These are phyloP conservation scores for Synanthedon vespiformis DNA, from an alignment of 2,888 invertebrate species.

Conservation along the genomic window DNA sequence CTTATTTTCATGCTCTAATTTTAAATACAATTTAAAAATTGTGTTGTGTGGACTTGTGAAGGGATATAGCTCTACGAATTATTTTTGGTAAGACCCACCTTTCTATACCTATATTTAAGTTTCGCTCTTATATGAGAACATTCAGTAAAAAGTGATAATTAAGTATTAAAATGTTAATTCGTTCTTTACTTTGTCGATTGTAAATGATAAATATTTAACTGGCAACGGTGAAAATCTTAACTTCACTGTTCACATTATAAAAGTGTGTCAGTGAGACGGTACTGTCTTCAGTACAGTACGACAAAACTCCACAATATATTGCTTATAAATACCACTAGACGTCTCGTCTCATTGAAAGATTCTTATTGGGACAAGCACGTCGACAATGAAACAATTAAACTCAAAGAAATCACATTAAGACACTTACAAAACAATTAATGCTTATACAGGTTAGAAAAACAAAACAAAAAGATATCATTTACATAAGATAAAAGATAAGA, in stretches of 20 bases:
- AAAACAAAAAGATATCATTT: conserved; percentile 9
- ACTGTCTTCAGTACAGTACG: conserved; percentile 5
- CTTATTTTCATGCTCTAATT: conserved; percentile 52
- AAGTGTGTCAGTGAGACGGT: conserved; percentile 39
- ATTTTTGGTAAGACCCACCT: conserved; percentile 19
- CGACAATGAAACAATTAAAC: conserved; percentile 1
- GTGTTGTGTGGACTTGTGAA: conserved; percentile 49
- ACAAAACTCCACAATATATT: conserved; percentile 5
- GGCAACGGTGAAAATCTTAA: conserved; percentile 30
- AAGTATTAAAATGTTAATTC: too few species aligned
- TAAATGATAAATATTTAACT: neutral
- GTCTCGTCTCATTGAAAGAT: conserved; percentile 9
- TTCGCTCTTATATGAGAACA: conserved; percentile 7
- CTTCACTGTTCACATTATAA: conserved; percentile 13
- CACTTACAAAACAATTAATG: neutral
- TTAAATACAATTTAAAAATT: conserved; percentile 19
- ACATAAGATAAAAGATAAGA: conserved; percentile 26
- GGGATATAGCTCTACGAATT: conserved; percentile 15
- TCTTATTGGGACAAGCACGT: neutral
- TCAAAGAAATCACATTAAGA: neutral
- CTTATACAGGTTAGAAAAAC: neutral
- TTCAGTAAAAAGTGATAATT: too few species aligned
- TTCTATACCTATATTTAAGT: conserved; percentile 7
- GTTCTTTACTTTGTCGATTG: too few species aligned
- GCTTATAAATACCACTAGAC: conserved; percentile 8